Conservation (phyloP, 2,113 vertebrate species). For the Pygoscelis antarcticus region DNA sequence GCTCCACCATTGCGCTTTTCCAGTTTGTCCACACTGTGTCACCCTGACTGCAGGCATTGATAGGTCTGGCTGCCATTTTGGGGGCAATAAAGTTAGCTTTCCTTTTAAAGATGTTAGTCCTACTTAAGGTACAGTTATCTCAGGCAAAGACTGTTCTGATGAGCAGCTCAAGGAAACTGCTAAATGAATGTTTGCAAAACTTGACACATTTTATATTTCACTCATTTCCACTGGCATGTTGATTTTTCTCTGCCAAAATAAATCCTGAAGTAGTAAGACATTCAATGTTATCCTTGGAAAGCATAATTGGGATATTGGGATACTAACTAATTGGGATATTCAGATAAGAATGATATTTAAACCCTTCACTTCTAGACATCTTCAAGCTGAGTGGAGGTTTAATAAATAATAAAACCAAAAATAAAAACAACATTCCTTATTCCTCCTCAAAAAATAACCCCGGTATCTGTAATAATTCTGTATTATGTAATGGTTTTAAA, state of each 20-base stretch:
- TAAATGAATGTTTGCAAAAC: neutral
- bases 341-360: neutral
- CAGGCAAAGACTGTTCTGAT: neutral
- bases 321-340: neutral
- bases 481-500: neutral
- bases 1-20: neutral
- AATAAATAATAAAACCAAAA: neutral
- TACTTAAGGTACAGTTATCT: neutral
- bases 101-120: neutral
- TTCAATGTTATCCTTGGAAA: neutral
- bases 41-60: neutral
- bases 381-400: neutral
- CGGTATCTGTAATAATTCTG: neutral
- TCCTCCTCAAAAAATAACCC: neutral
- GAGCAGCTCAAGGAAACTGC: neutral
- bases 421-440: neutral
- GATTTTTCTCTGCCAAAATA: neutral
- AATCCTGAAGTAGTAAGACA: neutral
- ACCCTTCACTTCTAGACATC: neutral
- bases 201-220: neutral
- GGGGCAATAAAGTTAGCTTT: neutral
- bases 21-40: neutral
- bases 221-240: neutral
- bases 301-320: neutral
- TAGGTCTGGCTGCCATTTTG: neutral